A percentile compares a stretch with the other conserved stretches of the same genome.
phyloP scores from a whole-genome alignment of 2,797 vertebrate genomes.

The Varecia variegata region DNA sequence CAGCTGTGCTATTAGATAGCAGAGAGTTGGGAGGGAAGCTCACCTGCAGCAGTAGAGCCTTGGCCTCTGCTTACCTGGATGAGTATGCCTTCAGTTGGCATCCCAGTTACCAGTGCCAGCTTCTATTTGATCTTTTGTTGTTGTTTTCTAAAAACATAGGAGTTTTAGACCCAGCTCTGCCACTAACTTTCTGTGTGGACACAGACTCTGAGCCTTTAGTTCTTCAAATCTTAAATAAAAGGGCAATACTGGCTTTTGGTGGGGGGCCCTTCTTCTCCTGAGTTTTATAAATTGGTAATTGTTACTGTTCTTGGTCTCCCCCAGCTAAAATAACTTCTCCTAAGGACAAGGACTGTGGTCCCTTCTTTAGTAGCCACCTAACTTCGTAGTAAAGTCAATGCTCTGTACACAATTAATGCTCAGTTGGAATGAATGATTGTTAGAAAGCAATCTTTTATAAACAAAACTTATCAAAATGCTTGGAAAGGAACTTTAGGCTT shows the following conservation, averaged over 20 bases:
- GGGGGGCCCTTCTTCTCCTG: neutral
- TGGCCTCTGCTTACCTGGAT: neutral
- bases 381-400: neutral
- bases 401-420: neutral
- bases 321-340: neutral
- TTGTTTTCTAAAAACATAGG: neutral
- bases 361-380: neutral
- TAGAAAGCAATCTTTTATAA: neutral
- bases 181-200: neutral
- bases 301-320: neutral
- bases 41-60: neutral
- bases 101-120: neutral
- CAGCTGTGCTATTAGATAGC: neutral
- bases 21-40: neutral
- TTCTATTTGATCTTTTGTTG: neutral
- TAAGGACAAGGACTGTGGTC: neutral
- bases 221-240: neutral
- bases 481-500: neutral
- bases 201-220: neutral
- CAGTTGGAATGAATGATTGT: neutral
- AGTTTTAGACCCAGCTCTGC: neutral
- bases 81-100: neutral
- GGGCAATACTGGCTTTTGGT: neutral
- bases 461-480: neutral
- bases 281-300: neutral